These are phyloP conservation scores for Drosophila neotestacea DNA, from an alignment of 2,888 invertebrate species.

Conservation along the genomic window DNA sequence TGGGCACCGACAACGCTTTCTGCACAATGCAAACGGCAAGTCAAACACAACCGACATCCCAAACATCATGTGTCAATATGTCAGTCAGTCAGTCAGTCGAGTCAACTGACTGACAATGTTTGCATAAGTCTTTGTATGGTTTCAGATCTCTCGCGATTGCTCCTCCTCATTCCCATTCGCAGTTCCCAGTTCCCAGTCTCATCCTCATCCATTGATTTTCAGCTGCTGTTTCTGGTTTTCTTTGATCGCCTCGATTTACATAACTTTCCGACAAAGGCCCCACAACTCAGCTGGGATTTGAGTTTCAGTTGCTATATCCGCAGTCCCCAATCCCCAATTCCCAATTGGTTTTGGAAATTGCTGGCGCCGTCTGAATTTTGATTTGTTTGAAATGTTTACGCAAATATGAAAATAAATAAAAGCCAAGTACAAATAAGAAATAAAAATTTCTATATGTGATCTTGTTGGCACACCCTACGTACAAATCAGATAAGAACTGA, in stretches of 20 bases:
- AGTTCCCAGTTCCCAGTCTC: not conserved
- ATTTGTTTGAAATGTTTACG: slow-evolving; percentile 59
- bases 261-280: slow-evolving; percentile 74
- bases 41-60: slow-evolving; percentile 36
- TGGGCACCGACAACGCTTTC: slow-evolving; percentile 43
- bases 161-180: not conserved
- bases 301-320: slow-evolving; percentile 24
- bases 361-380: slow-evolving; percentile 78
- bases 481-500: slow-evolving; percentile 50
- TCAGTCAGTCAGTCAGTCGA: slow-evolving; percentile 61
- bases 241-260: slow-evolving; percentile 72
- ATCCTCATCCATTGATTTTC: slow-evolving; percentile 1
- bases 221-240: slow-evolving; percentile 36
- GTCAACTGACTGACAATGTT: slow-evolving; percentile 62
- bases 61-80: slow-evolving; percentile 74
- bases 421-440: slow-evolving; percentile 32
- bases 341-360: slow-evolving; percentile 58
- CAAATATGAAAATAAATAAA: slow-evolving; percentile 70
- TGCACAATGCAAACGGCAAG: slow-evolving; percentile 43
- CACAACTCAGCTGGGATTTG: slow-evolving; percentile 30
- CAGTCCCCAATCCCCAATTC: slow-evolving; percentile 14
- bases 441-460: slow-evolving; percentile 11
- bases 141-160: slow-evolving; percentile 43
- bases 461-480: slow-evolving; percentile 44
- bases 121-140: slow-evolving; percentile 64